Base-by-base conservation (phyloP, 2,888 invertebrate species). In the Leptinotarsa rubiginosa region DNA sequence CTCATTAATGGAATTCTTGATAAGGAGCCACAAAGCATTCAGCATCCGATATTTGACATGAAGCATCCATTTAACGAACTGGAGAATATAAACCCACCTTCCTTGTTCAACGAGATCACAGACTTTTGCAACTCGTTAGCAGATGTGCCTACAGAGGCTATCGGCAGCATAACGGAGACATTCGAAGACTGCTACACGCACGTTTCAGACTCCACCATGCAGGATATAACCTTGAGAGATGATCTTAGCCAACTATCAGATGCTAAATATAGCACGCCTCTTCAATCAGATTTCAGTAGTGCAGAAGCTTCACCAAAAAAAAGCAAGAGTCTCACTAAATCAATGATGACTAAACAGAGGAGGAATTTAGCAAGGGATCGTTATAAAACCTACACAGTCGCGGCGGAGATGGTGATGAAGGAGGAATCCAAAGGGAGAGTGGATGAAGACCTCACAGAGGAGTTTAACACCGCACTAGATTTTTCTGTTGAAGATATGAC, bases 361-460 rank as follows among this genome's bases (percentile, higher is more conserved):
- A 89, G 96, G 56, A 92, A 92, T 79, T 86, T 93, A 52, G 91
- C 93, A 2, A 94, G 94, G 84, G 95, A 96, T 81, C 91, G 96
- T 75, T 95, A 93, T 85, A 94, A 93, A 85, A 96, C 96, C 0
- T 96, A 96, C 84, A 95, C 95, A 0, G 94, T 96, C 56, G 92
- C 92, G 0, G 92, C 91, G 1, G 91, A 90, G 74, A 88, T 92
- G 83, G 88, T 90, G 2, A 89, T 88, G 81, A 87, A 88, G 65
- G 87, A 88, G 75, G 88, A 89, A 70, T 81, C 81, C n/a, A 77
- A 80, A 68, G 20, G 54, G 68, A 79, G 70, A 62, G 77, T 72
- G 31, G 74, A 41, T 15, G 74, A 70, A 20, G 73, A 72, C 70
- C 69, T 71, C 20, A 79, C 80, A 0, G 85, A 82, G 31, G 83